A percentile compares a stretch with the other conserved stretches of the same genome.
Conservation (phyloP, 1,140 invertebrate genomes). For the Neuroterus valhalla region DNA sequence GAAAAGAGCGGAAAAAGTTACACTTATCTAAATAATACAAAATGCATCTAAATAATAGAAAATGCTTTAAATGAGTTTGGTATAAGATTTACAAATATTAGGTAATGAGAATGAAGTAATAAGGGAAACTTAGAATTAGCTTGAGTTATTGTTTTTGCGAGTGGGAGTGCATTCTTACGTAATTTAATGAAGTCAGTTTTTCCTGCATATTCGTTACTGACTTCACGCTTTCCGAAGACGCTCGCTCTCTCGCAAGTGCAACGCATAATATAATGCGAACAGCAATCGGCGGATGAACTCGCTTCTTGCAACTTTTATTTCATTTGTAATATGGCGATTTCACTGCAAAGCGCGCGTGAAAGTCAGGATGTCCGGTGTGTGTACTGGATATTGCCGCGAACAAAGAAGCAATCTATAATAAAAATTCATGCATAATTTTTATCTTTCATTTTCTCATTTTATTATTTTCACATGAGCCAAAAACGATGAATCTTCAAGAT, state of each 20-base stretch:
- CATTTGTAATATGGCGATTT: conserved; percentile 56
- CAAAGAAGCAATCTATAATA: background rate
- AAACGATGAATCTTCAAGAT: no score
- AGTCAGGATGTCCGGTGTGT: conserved; percentile 62
- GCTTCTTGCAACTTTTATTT: conserved; percentile 38
- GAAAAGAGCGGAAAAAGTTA: no score
- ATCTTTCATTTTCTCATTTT: no score
- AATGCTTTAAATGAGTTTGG: no score
- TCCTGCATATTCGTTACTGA: conserved; percentile 41
- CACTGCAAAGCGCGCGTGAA: conserved; percentile 61
- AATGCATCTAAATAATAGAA: no score
- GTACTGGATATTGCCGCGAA: conserved; percentile 4
- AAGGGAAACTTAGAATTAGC: background rate
- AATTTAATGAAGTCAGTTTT: conserved; percentile 49
- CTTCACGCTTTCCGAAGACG: conserved; percentile 73
- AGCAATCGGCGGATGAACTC: conserved; percentile 33
- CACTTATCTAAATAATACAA: no score
- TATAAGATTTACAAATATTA: conserved; percentile 11
- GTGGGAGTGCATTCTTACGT: conserved; percentile 52
- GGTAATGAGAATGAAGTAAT: conserved; percentile 39
- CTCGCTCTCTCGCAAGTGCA: conserved; percentile 63
- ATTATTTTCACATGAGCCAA: no score
- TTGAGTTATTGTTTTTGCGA: conserved; percentile 45
- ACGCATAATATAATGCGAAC: conserved; percentile 54
- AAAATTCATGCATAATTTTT: no score